Percentiles rank a stretch among this genome's conserved stretches.
These are phyloP conservation scores for Cheilosia soror DNA, from an alignment of 2,888 invertebrate species.

Conservation along the genomic window DNA sequence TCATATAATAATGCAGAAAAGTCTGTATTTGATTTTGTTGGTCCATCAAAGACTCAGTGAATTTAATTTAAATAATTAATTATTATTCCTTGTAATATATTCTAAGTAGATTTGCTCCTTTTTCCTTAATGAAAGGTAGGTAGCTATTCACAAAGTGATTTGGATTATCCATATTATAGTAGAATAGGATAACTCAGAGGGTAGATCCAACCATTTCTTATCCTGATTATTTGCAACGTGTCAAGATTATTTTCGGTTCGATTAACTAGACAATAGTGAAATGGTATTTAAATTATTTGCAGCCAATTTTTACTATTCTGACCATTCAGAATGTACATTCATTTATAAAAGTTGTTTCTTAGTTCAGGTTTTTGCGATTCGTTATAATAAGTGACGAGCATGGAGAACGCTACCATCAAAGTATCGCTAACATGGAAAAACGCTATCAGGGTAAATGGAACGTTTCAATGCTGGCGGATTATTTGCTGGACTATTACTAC, in stretches of 20 bases:
- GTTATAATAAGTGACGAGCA: too few relatives aligned
- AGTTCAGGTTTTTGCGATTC: too few relatives aligned
- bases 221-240: conserved; percentile 43
- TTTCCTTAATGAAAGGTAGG: conserved; percentile 16
- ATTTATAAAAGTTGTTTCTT: too few relatives aligned
- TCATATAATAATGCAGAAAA: neutral
- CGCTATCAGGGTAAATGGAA: too few relatives aligned
- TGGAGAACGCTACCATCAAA: too few relatives aligned
- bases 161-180: conserved; percentile 35
- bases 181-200: conserved; percentile 7
- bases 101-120: conserved; percentile 12
- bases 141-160: conserved; percentile 12
- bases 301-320: too few relatives aligned
- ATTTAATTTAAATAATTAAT: conserved; percentile 22
- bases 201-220: conserved; percentile 19
- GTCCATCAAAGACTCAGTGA: neutral
- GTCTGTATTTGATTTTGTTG: neutral
- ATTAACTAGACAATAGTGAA: too few relatives aligned
- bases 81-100: conserved; percentile 8
- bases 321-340: too few relatives aligned
- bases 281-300: too few relatives aligned
- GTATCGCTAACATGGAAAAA: too few relatives aligned
- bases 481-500: too few relatives aligned
- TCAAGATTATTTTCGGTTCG: conserved; percentile 57
- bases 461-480: too few relatives aligned